Evolutionary conservation across 2,888 invertebrate genomes (phyloP), one percentile per base, ranked within the genome.

Genomic region (Melipona bicolor): DNA sequence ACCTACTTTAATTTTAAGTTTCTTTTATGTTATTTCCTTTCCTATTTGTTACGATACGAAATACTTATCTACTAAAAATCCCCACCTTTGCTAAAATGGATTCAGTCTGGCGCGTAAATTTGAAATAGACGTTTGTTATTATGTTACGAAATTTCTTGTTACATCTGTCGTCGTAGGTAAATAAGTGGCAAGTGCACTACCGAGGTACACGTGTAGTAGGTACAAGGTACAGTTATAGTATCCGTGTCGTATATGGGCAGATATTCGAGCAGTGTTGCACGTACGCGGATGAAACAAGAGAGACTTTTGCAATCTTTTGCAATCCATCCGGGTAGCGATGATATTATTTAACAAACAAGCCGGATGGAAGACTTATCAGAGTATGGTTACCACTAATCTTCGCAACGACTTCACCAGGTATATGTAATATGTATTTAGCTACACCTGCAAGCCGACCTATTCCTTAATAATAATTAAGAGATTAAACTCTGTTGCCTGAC

Each of bases 291-390:
- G 62, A 68, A 79, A 81, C 86, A 65, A 59, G 85, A 87, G 81
- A 85, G 69, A 83, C 87, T 85, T 84, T 84, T 81, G 81, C 84
- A 82, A 83, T 78, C 70, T 82, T 70, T 64, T 81, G 36, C 36
- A 36, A 36, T 36, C 36, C 36, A 75, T 70, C 79, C 77, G 81
- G 83, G 68, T 86, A 79, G 86, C 92, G 91, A 92, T 93, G 91
- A 93, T 93, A 94, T 94, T 94, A 94, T 94, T 94, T 93, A 93
- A 92, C 93, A 93, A 94, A 94, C 93, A 94, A 94, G 93, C 94
- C 94, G 94, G 94, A 94, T 94, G 94, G 90, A 79, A 83, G 90
- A 90, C 90, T 94, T 93, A 94, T 79, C 83, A 84, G 92, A 87
- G 88, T 94, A 92, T 71, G 89, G 90, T 94, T 94, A 94, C 94